Base-by-base conservation (phyloP, 2,113 vertebrate genomes). In the Accipiter cooperii region DNA sequence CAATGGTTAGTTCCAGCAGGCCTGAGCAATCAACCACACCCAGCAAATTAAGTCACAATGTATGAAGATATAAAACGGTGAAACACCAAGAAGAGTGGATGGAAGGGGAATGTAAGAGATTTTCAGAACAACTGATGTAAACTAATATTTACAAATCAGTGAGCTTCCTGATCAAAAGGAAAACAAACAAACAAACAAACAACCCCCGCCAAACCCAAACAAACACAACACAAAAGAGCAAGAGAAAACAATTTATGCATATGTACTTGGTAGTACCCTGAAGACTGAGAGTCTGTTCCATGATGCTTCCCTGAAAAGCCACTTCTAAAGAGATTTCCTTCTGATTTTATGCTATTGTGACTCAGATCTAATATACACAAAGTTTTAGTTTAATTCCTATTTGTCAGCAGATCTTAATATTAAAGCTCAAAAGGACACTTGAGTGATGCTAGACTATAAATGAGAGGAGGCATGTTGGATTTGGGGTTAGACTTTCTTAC, bases 1-100 rank as follows among this genome's bases (percentile, higher is more conserved):
- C 68, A 19, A 0, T 0, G 5, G 2, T 8, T 17, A 34, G 17
- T 6, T 19, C 55, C 40, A 40, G 69, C 4, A 22, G 12, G 2
- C 22, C 51, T 49, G 61, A 76, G 57, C 42, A 49, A 22, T 12
- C 38, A 20, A 17, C 29, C 34, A 18, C 5, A 1, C 16, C 40
- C 57, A 40, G 57, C 22, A 52, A 68, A 64, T 3, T 5, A 49
- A 73, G 15, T 33, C 58, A 18, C 49, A 36, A 6, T 0, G 13
- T 18, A 8, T 2, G 34, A 19, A 74, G 24, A 46, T 2, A 44
- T 0, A 12, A 51, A 75, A 24, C 3, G 15, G 15, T 20, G 38
- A 85, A 87, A 54, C 1, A 1, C 5, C n/a, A 42, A 36, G n/a
- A 47, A 63, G 52, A 24, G 1, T 49, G 26, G 28, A 66, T 21